Percentiles rank a stretch among this genome's conserved stretches.
Evolutionary conservation across 1,140 invertebrate species (phyloP).

Genomic region (fruit fly (Drosophila melanogaster)): DNA sequence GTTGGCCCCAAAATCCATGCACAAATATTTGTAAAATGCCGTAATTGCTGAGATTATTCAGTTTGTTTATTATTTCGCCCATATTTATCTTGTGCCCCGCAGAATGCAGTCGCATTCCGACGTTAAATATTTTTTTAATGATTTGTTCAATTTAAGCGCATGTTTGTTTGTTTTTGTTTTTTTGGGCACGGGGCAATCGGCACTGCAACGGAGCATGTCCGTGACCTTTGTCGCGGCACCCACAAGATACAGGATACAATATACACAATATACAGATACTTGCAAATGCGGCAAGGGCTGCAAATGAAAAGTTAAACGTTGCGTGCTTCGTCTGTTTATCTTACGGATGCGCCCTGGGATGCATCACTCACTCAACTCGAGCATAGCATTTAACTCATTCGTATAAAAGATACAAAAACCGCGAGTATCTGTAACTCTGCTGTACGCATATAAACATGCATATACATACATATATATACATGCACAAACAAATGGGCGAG

Average conservation of each 20-base stretch:
- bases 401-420: conserved; percentile 75
- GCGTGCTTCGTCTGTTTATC: conserved; percentile 80
- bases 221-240: conserved; percentile 64
- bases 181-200: conserved; percentile 29
- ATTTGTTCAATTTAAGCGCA: conserved; percentile 48
- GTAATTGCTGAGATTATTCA: conserved; percentile 24
- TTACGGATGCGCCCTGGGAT: conserved; percentile 82
- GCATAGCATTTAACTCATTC: conserved; percentile 82
- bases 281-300: conserved; percentile 46
- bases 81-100: conserved; percentile 5
- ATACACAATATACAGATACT: conserved; percentile 28
- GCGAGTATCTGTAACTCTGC: conserved; percentile 15
- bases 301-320: conserved; percentile 82
- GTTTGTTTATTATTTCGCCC: conserved; percentile 22
- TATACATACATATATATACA: neutral
- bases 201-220: conserved; percentile 62
- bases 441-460: no score
- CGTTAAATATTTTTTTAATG: conserved; percentile 59
- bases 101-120: conserved; percentile 8
- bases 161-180: conserved; percentile 28
- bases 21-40: conserved; percentile 21
- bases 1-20: neutral
- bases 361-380: conserved; percentile 82
- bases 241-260: conserved; percentile 17
- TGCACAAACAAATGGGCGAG: conserved; percentile 57